phyloP scores from a whole-genome alignment of 1,140 invertebrate species.

The Cepaea nemoralis region DNA sequence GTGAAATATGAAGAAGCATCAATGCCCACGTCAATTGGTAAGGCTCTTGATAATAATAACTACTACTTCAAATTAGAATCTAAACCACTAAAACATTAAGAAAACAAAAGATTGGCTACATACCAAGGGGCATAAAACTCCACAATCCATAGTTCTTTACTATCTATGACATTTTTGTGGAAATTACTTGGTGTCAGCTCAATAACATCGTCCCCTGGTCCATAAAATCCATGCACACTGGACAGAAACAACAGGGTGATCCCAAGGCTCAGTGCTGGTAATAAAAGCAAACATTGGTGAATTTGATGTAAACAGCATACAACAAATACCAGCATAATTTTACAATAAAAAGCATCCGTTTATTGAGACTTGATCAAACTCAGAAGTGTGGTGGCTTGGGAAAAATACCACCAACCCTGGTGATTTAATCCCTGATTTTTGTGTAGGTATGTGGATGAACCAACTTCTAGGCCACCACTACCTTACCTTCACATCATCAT shows the following conservation, averaged over 20 bases:
- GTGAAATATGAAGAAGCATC: no score
- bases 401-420: background rate
- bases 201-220: conserved; percentile 86
- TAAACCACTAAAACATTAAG: no score
- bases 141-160: conserved; percentile 93
- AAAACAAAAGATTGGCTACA: conserved; percentile 64
- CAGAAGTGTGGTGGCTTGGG: background rate
- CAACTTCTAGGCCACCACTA: no score
- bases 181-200: conserved; percentile 93
- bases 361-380: background rate
- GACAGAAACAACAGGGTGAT: conserved; percentile 45
- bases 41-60: no score
- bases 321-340: background rate
- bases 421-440: no score
- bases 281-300: background rate
- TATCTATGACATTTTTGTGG: conserved; percentile 85
- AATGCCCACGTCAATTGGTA: no score
- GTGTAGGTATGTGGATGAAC: no score
- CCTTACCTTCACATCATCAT: no score
- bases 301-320: background rate
- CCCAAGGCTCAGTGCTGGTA: background rate
- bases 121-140: conserved; percentile 94
- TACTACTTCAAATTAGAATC: no score
- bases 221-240: conserved; percentile 81
- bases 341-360: background rate